phyloP scores from a whole-genome alignment of 2,888 invertebrate genomes.

The Nephrocerus scutellatus region DNA sequence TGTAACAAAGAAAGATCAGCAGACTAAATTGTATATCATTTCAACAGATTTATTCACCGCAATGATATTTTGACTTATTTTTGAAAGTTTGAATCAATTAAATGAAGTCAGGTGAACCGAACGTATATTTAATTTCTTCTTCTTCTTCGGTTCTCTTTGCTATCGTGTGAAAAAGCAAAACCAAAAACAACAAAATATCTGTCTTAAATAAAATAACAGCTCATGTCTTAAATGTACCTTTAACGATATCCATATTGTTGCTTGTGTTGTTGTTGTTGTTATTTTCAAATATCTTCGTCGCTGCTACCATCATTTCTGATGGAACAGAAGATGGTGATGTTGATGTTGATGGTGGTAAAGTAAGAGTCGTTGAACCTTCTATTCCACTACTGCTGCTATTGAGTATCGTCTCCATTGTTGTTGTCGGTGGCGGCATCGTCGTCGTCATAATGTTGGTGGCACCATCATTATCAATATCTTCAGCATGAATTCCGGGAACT shows the following conservation, averaged over 20 bases:
- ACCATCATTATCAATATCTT: slow-evolving; percentile 26
- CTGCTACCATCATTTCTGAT: slow-evolving; percentile 12
- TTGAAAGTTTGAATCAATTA: no score
- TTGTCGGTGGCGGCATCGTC: slow-evolving; percentile 4
- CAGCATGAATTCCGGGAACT: slow-evolving; percentile 36
- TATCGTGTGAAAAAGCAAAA: no score
- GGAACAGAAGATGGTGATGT: slow-evolving; percentile 14
- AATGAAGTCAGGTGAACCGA: background rate
- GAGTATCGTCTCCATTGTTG: slow-evolving; percentile 11
- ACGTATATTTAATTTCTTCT: background rate
- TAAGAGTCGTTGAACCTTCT: slow-evolving; percentile 29
- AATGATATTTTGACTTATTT: no score
- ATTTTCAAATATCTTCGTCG: slow-evolving; percentile 9
- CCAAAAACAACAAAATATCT: background rate
- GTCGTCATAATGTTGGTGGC: slow-evolving; percentile 25
- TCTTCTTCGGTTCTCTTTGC: no score
- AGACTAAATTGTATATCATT: no score
- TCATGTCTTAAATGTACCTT: background rate
- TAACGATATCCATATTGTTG: slow-evolving; percentile 10
- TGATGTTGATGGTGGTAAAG: slow-evolving; percentile 16
- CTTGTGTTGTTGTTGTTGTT: slow-evolving; percentile 12
- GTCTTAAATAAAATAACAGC: background rate
- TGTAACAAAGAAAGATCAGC: no score
- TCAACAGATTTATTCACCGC: no score
- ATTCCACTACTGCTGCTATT: slow-evolving; percentile 7